Percentiles rank a stretch among this genome's conserved stretches.
Conservation (phyloP, 1,140 invertebrate species). For the Drosophila auraria region DNA sequence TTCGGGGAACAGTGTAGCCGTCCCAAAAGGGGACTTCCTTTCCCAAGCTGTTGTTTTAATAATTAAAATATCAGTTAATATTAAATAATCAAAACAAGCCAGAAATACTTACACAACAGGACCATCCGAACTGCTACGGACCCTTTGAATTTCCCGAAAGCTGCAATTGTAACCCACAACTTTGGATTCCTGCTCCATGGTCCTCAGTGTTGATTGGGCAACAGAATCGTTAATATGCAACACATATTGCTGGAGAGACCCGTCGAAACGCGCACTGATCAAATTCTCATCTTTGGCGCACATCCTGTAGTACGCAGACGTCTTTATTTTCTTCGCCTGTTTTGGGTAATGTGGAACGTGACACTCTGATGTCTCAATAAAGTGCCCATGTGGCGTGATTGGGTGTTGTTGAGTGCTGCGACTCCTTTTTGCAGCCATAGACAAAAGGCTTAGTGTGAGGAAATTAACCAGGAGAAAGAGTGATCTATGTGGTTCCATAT, state of each 20-base stretch:
- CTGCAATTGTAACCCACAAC: conserved; percentile 11
- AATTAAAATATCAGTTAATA: not conserved
- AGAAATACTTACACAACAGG: conserved; percentile 3
- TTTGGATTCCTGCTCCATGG: no score
- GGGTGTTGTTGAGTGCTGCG: not conserved
- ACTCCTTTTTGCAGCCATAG: not conserved
- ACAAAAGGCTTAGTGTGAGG: not conserved
- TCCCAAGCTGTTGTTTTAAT: not conserved
- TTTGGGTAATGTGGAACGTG: not conserved
- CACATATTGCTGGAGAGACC: conserved; percentile 8
- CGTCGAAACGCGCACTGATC: not conserved
- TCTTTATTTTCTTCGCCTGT: no score
- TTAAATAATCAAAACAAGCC: not conserved
- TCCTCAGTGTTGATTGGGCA: not conserved
- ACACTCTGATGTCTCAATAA: conserved; percentile 15
- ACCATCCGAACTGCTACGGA: not conserved
- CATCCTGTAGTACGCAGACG: not conserved
- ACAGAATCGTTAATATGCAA: conserved; percentile 1
- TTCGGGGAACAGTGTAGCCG: not conserved
- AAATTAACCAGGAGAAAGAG: not conserved
- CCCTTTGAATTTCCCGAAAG: conserved; percentile 4
- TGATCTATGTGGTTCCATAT: not conserved
- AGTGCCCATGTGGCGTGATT: not conserved
- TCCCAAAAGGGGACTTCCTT: conserved; percentile 3
- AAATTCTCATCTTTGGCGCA: no score